Conservation (phyloP, 1,140 invertebrate species). For the Dryas iulia region DNA sequence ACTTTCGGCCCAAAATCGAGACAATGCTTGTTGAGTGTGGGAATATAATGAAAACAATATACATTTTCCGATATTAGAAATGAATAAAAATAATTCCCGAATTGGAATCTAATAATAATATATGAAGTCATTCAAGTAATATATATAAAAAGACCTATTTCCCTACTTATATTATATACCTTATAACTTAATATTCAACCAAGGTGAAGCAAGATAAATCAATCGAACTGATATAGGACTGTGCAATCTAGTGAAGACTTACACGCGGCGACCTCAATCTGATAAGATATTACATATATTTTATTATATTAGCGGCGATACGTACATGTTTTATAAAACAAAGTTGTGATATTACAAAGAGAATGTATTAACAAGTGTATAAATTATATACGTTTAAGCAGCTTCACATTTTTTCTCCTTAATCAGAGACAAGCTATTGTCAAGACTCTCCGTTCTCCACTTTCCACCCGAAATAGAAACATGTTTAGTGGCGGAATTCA, state of each 20-base stretch:
- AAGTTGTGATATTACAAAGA: not conserved
- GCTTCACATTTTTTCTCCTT: too few relatives aligned
- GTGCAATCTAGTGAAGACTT: constrained; percentile 1
- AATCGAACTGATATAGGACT: not conserved
- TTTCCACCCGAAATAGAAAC: too few relatives aligned
- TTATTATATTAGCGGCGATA: not conserved
- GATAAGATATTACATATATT: constrained; percentile 17
- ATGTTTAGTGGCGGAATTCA: too few relatives aligned
- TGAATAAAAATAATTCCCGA: too few relatives aligned
- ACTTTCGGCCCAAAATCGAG: too few relatives aligned
- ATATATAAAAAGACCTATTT: not conserved
- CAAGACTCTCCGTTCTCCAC: too few relatives aligned
- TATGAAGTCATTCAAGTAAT: too few relatives aligned
- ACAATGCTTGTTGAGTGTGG: too few relatives aligned
- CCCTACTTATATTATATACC: not conserved
- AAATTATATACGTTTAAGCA: not conserved
- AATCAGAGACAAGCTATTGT: too few relatives aligned
- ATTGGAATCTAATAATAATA: too few relatives aligned
- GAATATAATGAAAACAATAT: too few relatives aligned
- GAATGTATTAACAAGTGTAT: not conserved
- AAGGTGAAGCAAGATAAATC: constrained; percentile 7
- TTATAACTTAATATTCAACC: not conserved
- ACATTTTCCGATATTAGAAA: too few relatives aligned
- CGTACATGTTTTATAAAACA: not conserved
- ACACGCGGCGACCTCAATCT: constrained; percentile 21